Base-by-base conservation (phyloP, 1,140 invertebrate species). In the Psix sp. region DNA sequence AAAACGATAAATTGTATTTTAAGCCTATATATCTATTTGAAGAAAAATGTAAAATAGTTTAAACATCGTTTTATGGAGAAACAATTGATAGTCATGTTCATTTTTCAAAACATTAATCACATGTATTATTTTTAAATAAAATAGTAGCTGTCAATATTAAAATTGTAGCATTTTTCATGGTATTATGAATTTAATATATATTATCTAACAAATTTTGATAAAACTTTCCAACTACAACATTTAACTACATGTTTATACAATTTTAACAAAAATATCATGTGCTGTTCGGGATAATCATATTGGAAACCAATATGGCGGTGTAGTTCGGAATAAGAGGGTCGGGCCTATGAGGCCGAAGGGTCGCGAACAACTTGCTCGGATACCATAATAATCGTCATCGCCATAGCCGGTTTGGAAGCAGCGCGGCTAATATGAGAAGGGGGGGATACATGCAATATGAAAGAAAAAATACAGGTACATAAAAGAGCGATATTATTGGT, bases 301-400 rank as follows among this genome's bases (percentile, higher is more conserved):
- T 59, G 63, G 29, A 63, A 52, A 33, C 18, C 52, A 75, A 70
- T 60, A 75, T 75, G 65, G 73, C 73, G 65, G 46, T 45, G 39
- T 31, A 54, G 36, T 66, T 24, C 15, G 52, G 29, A 65, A 75
- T 51, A 26, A 66, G 73, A 75, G 73, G 65, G 72, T 70, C 66
- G 65, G 73, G 60, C 66, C 60, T 75, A 68, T 66, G 56, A 66
- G 60, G 60, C 60, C 54, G 73, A 70, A 75, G 73, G 73, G 65
- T 75, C 65, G 73, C 66, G 59, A 24, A 54, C 63, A 65, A 65
- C 51, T 65, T 51, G 65, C 60, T 74, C 48, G 59, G 73, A 60
- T 75, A 70, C 73, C 65, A 70, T 75, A 70, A 70, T 75, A 75
- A 75, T 75, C 73, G 66, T 49, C 59, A 70, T 75, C 60, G 65